Conservation (phyloP, 1,140 invertebrate species). For the Drosophila funebris region DNA sequence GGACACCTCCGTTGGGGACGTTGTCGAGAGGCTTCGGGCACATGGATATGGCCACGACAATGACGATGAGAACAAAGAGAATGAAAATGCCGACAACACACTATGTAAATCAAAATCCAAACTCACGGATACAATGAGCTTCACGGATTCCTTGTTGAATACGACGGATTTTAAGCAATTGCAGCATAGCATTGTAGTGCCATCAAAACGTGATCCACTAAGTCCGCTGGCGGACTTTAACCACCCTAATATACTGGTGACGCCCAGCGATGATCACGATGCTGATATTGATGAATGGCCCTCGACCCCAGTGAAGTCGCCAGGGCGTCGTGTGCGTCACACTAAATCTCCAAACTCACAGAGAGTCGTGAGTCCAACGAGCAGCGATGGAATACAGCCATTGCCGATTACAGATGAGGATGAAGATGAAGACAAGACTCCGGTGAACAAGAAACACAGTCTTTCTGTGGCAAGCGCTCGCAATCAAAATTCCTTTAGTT, state of each 20-base stretch:
- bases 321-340: constrained; percentile 41
- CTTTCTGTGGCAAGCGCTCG: constrained; percentile 1
- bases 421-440: constrained; percentile 62
- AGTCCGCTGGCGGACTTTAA: constrained; percentile 62
- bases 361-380: constrained; percentile 43
- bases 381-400: constrained; percentile 60
- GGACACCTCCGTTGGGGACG: constrained; percentile 57
- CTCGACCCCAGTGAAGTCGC: constrained; percentile 61
- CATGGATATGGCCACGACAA: constrained; percentile 19
- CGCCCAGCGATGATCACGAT: constrained; percentile 39
- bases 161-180: constrained; percentile 65
- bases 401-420: constrained; percentile 63
- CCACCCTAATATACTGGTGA: constrained; percentile 47
- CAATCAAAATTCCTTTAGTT: constrained; percentile 54
- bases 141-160: constrained; percentile 72
- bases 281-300: constrained; percentile 72
- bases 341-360: constrained; percentile 57
- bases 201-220: constrained; percentile 52
- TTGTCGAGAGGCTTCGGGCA: constrained; percentile 47
- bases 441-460: constrained; percentile 52
- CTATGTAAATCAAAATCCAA: constrained; percentile 46
- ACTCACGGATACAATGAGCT: constrained; percentile 70
- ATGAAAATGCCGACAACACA: constrained; percentile 55
- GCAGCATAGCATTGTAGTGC: constrained; percentile 46
- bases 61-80: constrained; percentile 48